Conservation (phyloP, 2,888 invertebrate species). For the Buathra laborator region DNA sequence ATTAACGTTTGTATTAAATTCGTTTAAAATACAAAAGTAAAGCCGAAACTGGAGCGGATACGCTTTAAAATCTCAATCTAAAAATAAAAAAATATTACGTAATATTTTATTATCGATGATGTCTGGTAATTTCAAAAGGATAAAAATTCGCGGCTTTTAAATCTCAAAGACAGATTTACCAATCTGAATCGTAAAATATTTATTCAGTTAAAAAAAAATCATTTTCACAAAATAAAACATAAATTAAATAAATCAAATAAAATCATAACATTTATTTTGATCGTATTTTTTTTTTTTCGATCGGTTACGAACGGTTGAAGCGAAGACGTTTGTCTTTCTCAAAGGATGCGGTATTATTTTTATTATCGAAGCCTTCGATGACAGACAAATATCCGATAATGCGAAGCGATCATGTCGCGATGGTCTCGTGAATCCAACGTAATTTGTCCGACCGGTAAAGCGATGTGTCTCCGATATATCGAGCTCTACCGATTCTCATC, state of each 20-base stretch:
- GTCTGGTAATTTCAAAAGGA: too few species aligned
- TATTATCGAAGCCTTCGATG: slow-evolving; percentile 41
- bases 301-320: background rate
- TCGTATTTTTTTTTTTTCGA: too few species aligned
- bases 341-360: slow-evolving; percentile 46
- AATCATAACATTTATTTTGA: too few species aligned
- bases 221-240: too few species aligned
- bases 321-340: background rate
- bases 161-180: too few species aligned
- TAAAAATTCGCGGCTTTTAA: too few species aligned
- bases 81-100: too few species aligned
- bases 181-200: too few species aligned
- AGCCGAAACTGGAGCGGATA: background rate
- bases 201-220: too few species aligned
- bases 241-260: too few species aligned
- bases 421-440: slow-evolving; percentile 31
- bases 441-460: slow-evolving; percentile 63
- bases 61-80: background rate
- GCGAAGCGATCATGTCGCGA: slow-evolving; percentile 50
- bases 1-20: background rate
- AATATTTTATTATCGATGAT: too few species aligned
- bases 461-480: slow-evolving; percentile 35
- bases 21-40: background rate
- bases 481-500: slow-evolving; percentile 1
- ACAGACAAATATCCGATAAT: slow-evolving; percentile 64